Conservation (phyloP, 2,113 vertebrate genomes). For the Acrocephalus kingi region DNA sequence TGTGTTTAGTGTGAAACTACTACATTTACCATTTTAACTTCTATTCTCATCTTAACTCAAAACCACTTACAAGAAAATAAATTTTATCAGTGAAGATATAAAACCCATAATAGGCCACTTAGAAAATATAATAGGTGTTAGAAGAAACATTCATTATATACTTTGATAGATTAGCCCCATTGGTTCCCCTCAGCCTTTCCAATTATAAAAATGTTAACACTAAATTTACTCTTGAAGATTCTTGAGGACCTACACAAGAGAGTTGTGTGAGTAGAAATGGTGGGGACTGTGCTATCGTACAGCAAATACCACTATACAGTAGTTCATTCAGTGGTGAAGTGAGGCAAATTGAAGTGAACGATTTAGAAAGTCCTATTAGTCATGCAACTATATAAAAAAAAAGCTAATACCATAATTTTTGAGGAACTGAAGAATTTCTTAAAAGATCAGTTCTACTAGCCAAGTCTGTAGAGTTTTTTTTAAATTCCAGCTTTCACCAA, state of each 20-base stretch:
- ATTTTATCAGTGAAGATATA: background rate
- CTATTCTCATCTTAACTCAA: background rate
- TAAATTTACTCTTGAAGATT: background rate
- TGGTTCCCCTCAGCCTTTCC: background rate
- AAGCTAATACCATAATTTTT: background rate
- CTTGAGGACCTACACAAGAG: background rate
- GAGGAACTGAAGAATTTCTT: background rate
- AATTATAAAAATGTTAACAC: background rate
- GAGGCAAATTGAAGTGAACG: background rate
- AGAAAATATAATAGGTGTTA: background rate
- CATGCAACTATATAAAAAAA: background rate
- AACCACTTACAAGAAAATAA: conserved; percentile 19
- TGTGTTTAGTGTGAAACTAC: background rate
- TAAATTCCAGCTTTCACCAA: background rate
- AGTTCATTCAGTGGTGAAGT: background rate
- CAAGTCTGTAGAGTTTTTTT: background rate
- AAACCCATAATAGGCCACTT: background rate
- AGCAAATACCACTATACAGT: background rate
- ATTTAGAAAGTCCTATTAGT: background rate
- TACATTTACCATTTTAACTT: background rate
- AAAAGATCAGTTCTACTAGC: background rate
- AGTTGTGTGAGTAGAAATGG: background rate
- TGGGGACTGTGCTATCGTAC: background rate
- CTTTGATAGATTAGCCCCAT: background rate
- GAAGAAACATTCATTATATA: background rate